Conservation (phyloP, 1,140 invertebrate species). For the Spodoptera litura region DNA sequence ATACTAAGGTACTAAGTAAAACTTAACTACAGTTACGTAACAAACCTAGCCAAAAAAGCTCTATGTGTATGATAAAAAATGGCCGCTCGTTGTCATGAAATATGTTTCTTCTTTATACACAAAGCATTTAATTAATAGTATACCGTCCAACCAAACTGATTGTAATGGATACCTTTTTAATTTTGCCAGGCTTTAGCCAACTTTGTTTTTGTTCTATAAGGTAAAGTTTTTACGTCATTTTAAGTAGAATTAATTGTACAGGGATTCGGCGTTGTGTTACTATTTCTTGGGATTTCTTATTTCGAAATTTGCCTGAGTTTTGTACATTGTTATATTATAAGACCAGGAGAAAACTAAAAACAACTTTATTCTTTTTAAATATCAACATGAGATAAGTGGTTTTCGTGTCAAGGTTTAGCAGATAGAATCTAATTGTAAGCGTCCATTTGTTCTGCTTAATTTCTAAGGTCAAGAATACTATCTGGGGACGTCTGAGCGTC, state of each 20-base stretch:
- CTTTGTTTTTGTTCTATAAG: neutral
- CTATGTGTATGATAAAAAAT: neutral
- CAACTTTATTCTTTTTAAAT: no score
- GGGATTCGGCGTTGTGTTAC: neutral
- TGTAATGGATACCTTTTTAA: constrained; percentile 16
- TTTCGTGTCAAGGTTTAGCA: no score
- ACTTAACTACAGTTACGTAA: neutral
- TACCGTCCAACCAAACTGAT: neutral
- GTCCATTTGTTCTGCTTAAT: neutral
- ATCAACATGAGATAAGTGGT: no score
- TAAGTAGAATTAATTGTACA: neutral
- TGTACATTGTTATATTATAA: no score
- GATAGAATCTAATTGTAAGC: no score
- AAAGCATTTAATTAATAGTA: neutral
- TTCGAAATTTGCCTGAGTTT: no score
- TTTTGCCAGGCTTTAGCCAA: neutral
- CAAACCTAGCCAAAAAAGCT: neutral
- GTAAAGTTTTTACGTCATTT: neutral
- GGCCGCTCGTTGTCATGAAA: neutral
- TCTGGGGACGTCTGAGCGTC: neutral
- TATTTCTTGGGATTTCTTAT: neutral
- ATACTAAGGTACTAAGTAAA: no score
- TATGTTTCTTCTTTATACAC: constrained; percentile 10
- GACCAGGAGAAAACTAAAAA: no score
- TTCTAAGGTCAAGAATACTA: neutral